Evolutionary conservation across 2,113 vertebrate species (phyloP), one percentile per base, ranked within the genome.

Genomic region (Phasianus colchicus): DNA sequence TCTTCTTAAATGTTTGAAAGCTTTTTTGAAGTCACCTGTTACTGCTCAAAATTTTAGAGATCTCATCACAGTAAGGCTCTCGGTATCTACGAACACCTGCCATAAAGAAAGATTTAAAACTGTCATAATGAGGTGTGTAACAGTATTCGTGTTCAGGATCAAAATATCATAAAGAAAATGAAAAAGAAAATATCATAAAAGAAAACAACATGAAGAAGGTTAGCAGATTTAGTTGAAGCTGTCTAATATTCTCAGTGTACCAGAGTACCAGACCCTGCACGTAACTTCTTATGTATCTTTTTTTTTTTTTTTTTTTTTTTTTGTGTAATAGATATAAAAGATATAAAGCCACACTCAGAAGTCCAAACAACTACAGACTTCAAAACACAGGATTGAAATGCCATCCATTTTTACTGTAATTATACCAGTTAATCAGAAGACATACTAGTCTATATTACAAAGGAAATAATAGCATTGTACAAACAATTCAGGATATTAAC

Each of bases 401-500:
- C 30, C 25, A 52, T 86, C 32, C 27, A 10, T 50, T 58, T 65
- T 61, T 83, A 43, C 77, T 76, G 24, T 36, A 83, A 79, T 34
- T 52, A 5, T 77, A 47, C 36, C 0, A 1, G n/a, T 12, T 93
- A 65, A 64, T 90, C 74, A 34, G 85, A 92, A 96, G 80, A 75
- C 29, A 84, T 13, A 83, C 54, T 75, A 54, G n/a, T 85, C 38
- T 95, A 16, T 47, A 86, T 76, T 91, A 90, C 60, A 76, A 94
- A 94, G 77, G 87, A 96, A 96, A 95, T 83, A 93, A 76, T 36
- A 22, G 72, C 79, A 90, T 93, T 89, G 83, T 64, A 73, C 11
- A 72, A 83, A 83, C 42, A 50, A 54, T 94, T 85, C 85, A 92
- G 80, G 87, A 96, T 95, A 96, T 94, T 95, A 96, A 57, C 57